These are phyloP conservation scores for Aepyceros melampus DNA, from an alignment of 2,113 vertebrate species.

Conservation along the genomic window DNA sequence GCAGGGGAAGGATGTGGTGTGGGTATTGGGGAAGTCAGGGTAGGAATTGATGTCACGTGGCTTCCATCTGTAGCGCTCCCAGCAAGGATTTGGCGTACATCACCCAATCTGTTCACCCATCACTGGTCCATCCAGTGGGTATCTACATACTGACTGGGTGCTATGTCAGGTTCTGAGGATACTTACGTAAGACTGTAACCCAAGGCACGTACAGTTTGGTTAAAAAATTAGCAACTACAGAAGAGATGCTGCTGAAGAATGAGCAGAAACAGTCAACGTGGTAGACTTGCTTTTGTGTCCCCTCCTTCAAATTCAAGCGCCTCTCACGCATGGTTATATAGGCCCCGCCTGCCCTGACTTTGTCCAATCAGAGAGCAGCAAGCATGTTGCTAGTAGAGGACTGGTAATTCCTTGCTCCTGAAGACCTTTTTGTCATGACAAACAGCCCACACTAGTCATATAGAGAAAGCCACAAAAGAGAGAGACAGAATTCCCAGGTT, in stretches of 20 bases:
- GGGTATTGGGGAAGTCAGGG: not conserved
- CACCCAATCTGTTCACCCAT: not conserved
- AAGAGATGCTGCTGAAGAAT: not conserved
- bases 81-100: not conserved
- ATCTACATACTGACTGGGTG: not conserved
- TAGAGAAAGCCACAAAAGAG: not conserved
- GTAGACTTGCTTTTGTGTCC: not conserved
- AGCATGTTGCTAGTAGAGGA: not conserved
- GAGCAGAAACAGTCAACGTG: not conserved
- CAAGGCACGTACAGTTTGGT: not conserved
- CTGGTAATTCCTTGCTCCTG: not conserved
- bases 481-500: not conserved
- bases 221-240: not conserved
- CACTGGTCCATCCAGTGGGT: not conserved
- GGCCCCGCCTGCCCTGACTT: not conserved
- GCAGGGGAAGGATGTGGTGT: not conserved
- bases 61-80: not conserved
- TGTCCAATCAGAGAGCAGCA: not conserved
- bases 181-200: not conserved
- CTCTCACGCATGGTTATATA: not conserved
- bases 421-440: not conserved
- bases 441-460: not conserved
- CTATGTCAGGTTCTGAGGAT: not conserved
- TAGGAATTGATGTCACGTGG: not conserved
- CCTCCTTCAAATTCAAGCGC: not conserved